Base-by-base conservation (phyloP, 2,888 invertebrate genomes). In the Cheilosia vulpina region DNA sequence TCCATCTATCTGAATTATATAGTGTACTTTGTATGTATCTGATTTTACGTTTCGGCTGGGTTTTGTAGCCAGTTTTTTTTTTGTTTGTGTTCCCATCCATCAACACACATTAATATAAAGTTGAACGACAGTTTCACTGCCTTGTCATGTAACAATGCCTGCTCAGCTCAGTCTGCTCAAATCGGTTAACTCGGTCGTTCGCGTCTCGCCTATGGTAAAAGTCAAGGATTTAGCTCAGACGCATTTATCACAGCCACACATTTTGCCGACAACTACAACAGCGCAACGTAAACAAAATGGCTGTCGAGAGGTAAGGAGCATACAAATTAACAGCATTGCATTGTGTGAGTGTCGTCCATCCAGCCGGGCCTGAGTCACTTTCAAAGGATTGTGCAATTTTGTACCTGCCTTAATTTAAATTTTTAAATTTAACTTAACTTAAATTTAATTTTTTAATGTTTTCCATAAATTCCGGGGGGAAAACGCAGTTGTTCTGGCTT, bases 141-240 rank as follows among this genome's bases (percentile, higher is more conserved):
- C 17, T 2, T 17, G n/a, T 7, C 17, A 15, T 45, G 45, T 43
- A 15, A 43, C 15, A 43, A 43, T 43, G 43, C 5, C 15, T 43
- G 43, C n/a, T 38, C 34, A 11, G 34, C 38, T 38, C 38, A 45
- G 45, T 45, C 17, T 45, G 7, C 45, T 45, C 15, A 45, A 45
- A 45, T 50, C 50, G 50, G 21, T 50, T 13, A 50, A 4, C 21
- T 21, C 50, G 50, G 17, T 50, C 21, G 50, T 21, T 19, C 50
- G 13, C 11, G 50, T 50, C 45, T 15, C 43, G 15, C 13, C 50
- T 5, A 50, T 21, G 21, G 21, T 50, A 50, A 1, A 50, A 50
- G 50, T 21, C 50, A 50, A 50, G 50, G 50, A 50, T 13, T 38
- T 50, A 50, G 50, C 21, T 45, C 45, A 17, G 45, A 45, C 45